Evolutionary conservation across 2,113 vertebrate genomes (phyloP).

Genomic region (Copsychus sechellarum): DNA sequence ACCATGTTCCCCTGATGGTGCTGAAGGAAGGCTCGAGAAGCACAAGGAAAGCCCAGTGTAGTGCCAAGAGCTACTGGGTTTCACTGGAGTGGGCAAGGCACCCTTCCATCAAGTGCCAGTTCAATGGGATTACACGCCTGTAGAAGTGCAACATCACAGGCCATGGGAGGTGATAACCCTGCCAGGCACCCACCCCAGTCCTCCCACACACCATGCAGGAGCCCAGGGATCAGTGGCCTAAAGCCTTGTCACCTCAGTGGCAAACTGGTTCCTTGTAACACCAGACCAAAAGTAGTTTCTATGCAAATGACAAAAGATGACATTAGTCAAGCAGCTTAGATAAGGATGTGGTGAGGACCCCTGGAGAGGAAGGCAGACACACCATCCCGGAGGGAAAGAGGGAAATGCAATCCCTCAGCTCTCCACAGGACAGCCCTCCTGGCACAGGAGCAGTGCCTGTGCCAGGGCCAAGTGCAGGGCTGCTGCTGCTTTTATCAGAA

Average conservation of each 20-base stretch:
- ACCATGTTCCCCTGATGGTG: background rate
- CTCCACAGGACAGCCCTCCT: background rate
- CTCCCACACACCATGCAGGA: background rate
- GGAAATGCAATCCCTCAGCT: background rate
- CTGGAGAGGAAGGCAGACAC: background rate
- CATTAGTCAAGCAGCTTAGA: background rate
- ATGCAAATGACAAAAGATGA: background rate
- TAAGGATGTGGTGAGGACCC: background rate
- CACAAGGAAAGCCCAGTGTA: background rate
- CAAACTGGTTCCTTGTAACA: background rate
- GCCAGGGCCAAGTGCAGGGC: background rate
- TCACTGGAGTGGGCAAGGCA: background rate
- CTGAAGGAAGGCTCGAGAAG: background rate
- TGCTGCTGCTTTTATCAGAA: conserved; percentile 7
- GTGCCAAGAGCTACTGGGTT: background rate
- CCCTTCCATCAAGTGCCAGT: background rate
- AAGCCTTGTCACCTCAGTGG: background rate
- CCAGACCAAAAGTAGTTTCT: background rate
- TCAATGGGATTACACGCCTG: fast-evolving
- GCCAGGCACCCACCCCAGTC: background rate
- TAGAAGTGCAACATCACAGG: background rate
- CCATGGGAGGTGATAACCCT: background rate
- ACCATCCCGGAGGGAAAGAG: background rate
- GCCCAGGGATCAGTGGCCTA: background rate
- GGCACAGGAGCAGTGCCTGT: fast-evolving